Percentiles rank a stretch among this genome's conserved stretches.
phyloP scores from a whole-genome alignment of 2,113 vertebrate species.

The Hepsetus odoe region DNA sequence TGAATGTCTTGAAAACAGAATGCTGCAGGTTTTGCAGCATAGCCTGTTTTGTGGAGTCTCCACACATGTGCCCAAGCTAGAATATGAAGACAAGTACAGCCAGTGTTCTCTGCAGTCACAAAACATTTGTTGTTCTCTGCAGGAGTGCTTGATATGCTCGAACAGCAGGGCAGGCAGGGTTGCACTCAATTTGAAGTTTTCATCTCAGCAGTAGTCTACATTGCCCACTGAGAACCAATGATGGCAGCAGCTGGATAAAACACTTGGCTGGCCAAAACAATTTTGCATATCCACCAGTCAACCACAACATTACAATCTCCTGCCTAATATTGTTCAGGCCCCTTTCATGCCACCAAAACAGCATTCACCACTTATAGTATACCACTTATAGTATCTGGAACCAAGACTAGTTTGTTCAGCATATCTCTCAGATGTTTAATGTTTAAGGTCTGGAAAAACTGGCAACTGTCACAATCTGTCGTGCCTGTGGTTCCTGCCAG shows the following conservation, averaged over 20 bases:
- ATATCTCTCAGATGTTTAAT: too few species aligned
- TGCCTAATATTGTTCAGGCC: too few species aligned
- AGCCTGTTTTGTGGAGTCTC: neutral
- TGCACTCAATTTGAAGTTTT: slow-evolving; percentile 15
- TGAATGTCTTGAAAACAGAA: neutral
- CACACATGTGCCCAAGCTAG: neutral
- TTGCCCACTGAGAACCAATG: neutral
- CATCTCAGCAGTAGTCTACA: slow-evolving; percentile 4
- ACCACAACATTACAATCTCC: too few species aligned
- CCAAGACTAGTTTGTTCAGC: too few species aligned
- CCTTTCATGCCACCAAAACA: too few species aligned
- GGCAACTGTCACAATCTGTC: too few species aligned
- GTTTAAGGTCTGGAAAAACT: too few species aligned
- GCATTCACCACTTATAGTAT: too few species aligned
- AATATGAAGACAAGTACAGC: neutral
- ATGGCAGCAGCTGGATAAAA: neutral
- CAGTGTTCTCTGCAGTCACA: neutral
- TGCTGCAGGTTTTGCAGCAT: neutral
- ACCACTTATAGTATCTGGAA: too few species aligned
- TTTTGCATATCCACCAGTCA: too few species aligned
- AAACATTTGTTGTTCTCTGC: slow-evolving; percentile 8
- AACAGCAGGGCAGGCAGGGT: slow-evolving; percentile 4
- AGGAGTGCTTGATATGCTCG: slow-evolving; percentile 8
- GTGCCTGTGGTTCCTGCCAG: too few species aligned
- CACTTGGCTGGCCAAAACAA: slow-evolving; percentile 6